Evolutionary conservation across 2,797 vertebrate genomes (phyloP), one percentile per base, ranked within the genome.

Genomic region (Lycodopsis pacificus): DNA sequence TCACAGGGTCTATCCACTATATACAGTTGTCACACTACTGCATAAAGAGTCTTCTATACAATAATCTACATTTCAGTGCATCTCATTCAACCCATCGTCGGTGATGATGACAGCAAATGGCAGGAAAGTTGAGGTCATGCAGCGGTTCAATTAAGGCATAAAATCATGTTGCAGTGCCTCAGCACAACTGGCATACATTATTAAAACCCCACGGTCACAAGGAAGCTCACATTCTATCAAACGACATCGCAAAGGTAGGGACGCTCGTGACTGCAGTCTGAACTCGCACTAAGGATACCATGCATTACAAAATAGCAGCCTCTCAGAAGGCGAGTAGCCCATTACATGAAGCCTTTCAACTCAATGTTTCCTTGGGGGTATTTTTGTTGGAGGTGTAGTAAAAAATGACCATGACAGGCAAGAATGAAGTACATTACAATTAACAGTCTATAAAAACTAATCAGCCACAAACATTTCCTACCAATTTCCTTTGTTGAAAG

Each of bases 11-110:
- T 12, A 38, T 42, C 17, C 8, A 65, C 56, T 57, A 27, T 20
- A n/a, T 19, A 27, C n/a, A 67, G 65, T 70, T 81, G 53, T 58
- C n/a, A 65, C 65, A 62, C 54, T n/a, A 22, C 22, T 78, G 63
- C 77, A 78, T 73, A 53, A 85, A 85, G 48, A 86, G 58, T 46
- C 32, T 75, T 64, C 48, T 32, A 76, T 64, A 76, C 42, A 78
- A 68, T 74, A 69, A 91, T 93, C 65, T 91, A 91, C 92, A 91
- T 93, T 93, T 92, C 61, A 93, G 72, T 80, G 72, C 81, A 71
- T 86, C 59, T 88, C 78, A 78, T 85, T 90, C 73, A 79, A 70
- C 72, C 79, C 62, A 81, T 80, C 54, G 61, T 77, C 78, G 65
- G 77, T 62, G 69, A 79, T 77, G 81, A 89, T 88, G 88, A 15